phyloP scores from a whole-genome alignment of 1,140 invertebrate genomes.

The Choristoneura fumiferana region DNA sequence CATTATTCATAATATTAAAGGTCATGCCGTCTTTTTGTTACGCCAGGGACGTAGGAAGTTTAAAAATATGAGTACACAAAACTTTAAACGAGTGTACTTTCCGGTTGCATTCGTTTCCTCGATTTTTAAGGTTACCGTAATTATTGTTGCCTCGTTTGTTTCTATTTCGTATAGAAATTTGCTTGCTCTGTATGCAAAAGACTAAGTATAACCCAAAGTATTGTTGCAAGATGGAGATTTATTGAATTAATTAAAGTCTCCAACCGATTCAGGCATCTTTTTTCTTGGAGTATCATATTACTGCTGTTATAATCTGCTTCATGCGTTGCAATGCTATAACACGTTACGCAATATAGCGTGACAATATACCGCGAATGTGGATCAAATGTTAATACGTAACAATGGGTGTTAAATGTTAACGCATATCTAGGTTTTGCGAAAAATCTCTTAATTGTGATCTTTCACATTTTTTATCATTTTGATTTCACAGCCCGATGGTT shows the following conservation, averaged over 20 bases:
- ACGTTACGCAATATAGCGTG: constrained; percentile 17
- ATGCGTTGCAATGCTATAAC: constrained; percentile 4
- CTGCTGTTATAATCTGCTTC: neutral
- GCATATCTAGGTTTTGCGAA: constrained; percentile 23
- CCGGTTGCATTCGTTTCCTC: neutral
- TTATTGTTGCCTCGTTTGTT: neutral
- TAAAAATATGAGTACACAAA: constrained; percentile 1
- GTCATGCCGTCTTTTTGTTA: too few relatives aligned
- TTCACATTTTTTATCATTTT: constrained; percentile 2
- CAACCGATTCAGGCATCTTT: too few relatives aligned
- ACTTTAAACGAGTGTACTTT: constrained; percentile 16
- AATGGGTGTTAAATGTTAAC: constrained; percentile 26
- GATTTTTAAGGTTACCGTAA: neutral
- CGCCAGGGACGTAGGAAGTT: constrained; percentile 9
- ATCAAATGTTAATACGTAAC: constrained; percentile 31
- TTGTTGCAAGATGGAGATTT: too few relatives aligned
- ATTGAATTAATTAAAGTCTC: too few relatives aligned
- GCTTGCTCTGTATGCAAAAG: too few relatives aligned
- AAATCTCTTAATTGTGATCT: constrained; percentile 10
- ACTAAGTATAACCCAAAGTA: too few relatives aligned
- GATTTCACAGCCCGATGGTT: constrained; percentile 12
- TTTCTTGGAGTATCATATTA: too few relatives aligned
- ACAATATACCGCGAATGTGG: constrained; percentile 22
- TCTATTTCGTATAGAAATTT: neutral
- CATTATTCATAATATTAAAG: neutral